Evolutionary conservation across 2,113 vertebrate genomes (phyloP), one percentile per base, ranked within the genome.

Genomic region (Salvelinus sp.): DNA sequence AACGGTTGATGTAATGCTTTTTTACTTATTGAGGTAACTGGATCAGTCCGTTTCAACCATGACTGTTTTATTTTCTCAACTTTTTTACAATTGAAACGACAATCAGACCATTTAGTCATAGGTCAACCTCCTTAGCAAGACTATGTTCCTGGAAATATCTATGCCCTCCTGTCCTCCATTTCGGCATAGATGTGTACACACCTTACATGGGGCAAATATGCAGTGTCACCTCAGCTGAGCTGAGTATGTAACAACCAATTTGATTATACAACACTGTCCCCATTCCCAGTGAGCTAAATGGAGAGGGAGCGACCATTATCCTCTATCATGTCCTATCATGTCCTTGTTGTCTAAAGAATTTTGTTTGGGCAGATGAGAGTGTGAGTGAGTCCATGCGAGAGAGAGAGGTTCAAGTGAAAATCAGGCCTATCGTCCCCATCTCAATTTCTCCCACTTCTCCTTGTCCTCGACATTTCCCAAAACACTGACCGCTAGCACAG

Each of bases 381-480:
- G 48, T 25, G 62, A 70, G 74, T 73, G 65, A 18, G 18, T 33
- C 57, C 77, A 72, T 64, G 30, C 66, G 22, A 73, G 48, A 71
- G 23, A 47, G 64, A 33, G 66, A 23, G 33, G 70, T 13, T 10
- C 18, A 27, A 47, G 75, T 69, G 47, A 78, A 81, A 84, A 85
- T 75, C 48, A 2, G 28, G 6, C 18, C 60, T 16, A 72, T 82
- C 76, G 74, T 60, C 20, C 72, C 44, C 22, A 76, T 82, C 70
- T 79, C 14, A 4, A 69, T 72, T 79, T 79, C 71, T 78, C 62
- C 68, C 72, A 70, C 80, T 74, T 83, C 70, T 79, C 66, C 70
- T 54, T 9, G 74, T 78, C 81, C 58, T 75, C 70, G 0, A 71
- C 79, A 75, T 80, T 82, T 87, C 76, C 82, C 75, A 80, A 83